Percentiles rank a stretch among this genome's conserved stretches.
These are phyloP conservation scores for Drosophila rellima DNA, from an alignment of 2,888 invertebrate species.

Conservation along the genomic window DNA sequence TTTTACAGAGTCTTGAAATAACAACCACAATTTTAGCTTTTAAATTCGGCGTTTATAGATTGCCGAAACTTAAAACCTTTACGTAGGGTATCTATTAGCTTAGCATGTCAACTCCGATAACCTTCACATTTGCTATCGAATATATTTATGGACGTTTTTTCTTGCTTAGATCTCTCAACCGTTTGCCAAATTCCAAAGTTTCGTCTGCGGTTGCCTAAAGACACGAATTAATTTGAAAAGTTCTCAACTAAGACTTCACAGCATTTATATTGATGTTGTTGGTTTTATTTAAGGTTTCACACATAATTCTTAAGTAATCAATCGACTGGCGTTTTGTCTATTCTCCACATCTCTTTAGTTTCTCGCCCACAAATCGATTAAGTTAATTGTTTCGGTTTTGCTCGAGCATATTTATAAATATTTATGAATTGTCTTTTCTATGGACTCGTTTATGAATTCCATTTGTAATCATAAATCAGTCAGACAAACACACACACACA, in stretches of 20 bases:
- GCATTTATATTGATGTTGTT: conserved; percentile 25
- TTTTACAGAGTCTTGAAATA: too few relatives aligned
- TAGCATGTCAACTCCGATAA: background rate
- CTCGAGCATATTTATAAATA: conserved; percentile 56
- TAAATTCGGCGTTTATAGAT: too few relatives aligned
- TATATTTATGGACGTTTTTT: conserved; percentile 45
- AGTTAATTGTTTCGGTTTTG: conserved; percentile 61
- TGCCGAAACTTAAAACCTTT: background rate
- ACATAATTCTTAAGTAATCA: conserved; percentile 78
- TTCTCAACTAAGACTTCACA: conserved; percentile 49
- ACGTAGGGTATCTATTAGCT: conserved; percentile 7
- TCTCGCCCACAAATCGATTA: conserved; percentile 68
- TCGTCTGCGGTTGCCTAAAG: conserved; percentile 56
- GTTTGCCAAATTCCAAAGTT: conserved; percentile 53
- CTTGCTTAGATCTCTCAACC: conserved; percentile 30
- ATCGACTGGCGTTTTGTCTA: conserved; percentile 49
- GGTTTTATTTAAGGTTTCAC: conserved; percentile 55
- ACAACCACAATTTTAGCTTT: too few relatives aligned
- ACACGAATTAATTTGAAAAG: conserved; percentile 71
- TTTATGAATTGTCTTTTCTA: conserved; percentile 51
- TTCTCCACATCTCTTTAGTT: background rate
- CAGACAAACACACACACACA: conserved; percentile 6
- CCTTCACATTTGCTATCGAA: conserved; percentile 38
- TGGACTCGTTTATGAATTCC: conserved; percentile 40
- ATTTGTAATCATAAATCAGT: conserved; percentile 52